Evolutionary conservation across 2,888 invertebrate genomes (phyloP).

Genomic region (Tolmerus cingulatus): DNA sequence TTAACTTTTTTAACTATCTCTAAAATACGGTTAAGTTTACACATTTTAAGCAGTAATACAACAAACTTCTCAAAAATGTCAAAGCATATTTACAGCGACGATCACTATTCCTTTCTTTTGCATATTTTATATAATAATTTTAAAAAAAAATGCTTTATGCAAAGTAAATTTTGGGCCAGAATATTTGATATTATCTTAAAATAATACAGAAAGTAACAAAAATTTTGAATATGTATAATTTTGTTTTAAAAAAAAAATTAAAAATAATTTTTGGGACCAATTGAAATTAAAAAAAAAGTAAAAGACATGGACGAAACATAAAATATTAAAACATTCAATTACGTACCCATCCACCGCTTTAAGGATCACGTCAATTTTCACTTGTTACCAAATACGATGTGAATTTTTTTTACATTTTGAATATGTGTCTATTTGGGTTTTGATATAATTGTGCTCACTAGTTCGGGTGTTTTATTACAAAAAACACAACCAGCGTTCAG

Average conservation of each 20-base stretch:
- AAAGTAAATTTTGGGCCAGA: constrained; percentile 25
- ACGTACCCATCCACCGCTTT: constrained; percentile 39
- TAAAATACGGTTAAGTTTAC: neutral
- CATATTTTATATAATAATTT: neutral
- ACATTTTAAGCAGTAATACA: neutral
- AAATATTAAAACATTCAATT: constrained; percentile 22
- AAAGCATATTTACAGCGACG: constrained; percentile 25
- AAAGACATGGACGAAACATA: constrained; percentile 5
- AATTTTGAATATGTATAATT: neutral
- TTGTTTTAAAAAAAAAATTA: constrained; percentile 17
- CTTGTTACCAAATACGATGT: neutral
- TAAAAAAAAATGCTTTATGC: neutral
- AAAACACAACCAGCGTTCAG: neutral
- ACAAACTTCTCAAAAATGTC: neutral
- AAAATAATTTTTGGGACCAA: constrained; percentile 23
- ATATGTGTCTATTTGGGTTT: neutral
- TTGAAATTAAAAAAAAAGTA: neutral
- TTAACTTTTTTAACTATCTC: constrained; percentile 20
- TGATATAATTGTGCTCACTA: neutral
- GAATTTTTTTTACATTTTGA: neutral
- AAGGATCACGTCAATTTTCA: neutral
- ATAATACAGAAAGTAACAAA: neutral
- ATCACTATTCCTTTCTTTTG: neutral
- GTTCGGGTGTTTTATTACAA: neutral
- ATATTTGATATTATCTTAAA: constrained; percentile 6